These are phyloP conservation scores for Semaprochilodus insignis DNA, from an alignment of 2,797 vertebrate species.

Conservation along the genomic window DNA sequence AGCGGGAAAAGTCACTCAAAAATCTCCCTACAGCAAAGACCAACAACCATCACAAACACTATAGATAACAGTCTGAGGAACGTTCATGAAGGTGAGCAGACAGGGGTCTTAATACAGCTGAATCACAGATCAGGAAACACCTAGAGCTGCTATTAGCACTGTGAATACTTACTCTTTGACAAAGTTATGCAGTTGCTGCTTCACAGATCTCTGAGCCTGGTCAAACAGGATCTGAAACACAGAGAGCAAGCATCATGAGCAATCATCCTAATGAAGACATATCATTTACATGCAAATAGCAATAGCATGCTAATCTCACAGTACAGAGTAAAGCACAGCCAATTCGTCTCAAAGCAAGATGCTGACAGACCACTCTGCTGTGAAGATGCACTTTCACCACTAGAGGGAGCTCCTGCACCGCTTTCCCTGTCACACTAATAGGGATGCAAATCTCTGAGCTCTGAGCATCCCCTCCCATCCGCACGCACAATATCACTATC, in stretches of 20 bases:
- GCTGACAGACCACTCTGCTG: background rate
- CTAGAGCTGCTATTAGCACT: no score
- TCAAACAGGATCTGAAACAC: slow-evolving; percentile 92
- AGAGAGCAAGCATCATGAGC: background rate
- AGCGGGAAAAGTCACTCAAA: no score
- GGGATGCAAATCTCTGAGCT: slow-evolving; percentile 9
- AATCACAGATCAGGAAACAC: no score
- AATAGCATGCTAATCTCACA: no score
- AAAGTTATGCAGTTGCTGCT: slow-evolving; percentile 95
- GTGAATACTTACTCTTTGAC: slow-evolving; percentile 93
- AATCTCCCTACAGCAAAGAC: no score
- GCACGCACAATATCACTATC: slow-evolving; percentile 17
- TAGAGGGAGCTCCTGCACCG: slow-evolving; percentile 66
- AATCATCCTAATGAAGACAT: no score
- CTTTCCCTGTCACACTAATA: slow-evolving; percentile 11
- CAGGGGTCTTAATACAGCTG: no score
- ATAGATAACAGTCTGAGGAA: no score
- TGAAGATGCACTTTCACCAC: slow-evolving; percentile 47
- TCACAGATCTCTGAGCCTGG: slow-evolving; percentile 95
- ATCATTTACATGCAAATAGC: no score
- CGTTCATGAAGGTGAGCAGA: no score
- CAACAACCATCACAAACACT: no score
- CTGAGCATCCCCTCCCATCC: background rate
- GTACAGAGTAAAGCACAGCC: no score
- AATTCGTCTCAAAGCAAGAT: background rate